Conservation (phyloP, 2,888 invertebrate genomes). For the Steinernema carpocapsae region DNA sequence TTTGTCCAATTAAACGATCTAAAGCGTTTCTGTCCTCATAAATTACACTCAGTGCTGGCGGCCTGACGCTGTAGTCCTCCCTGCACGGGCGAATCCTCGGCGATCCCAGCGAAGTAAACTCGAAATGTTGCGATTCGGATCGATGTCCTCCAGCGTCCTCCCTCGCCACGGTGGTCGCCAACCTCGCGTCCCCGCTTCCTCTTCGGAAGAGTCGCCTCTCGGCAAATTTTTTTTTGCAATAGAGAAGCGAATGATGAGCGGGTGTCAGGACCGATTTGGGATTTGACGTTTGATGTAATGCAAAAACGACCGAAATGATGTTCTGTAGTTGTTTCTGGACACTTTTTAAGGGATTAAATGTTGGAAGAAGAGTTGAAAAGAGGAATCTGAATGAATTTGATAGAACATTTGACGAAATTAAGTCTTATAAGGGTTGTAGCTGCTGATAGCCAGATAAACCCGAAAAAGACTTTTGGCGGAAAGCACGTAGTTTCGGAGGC, state of each 20-base stretch:
- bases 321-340: too few species aligned
- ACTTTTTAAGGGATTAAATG: too few species aligned
- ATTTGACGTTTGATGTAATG: background rate
- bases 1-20: background rate
- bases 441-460: too few species aligned
- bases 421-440: too few species aligned
- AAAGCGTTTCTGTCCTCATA: slow-evolving; percentile 17
- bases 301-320: too few species aligned
- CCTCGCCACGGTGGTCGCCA: too few species aligned
- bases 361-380: too few species aligned
- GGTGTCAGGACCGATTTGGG: background rate
- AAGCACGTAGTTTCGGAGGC: too few species aligned
- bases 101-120: background rate
- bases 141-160: background rate
- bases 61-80: background rate
- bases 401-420: too few species aligned
- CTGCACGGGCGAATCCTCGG: background rate
- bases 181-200: too few species aligned
- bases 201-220: slow-evolving; percentile 6
- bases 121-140: slow-evolving; percentile 14
- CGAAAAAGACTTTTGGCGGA: too few species aligned
- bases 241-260: background rate
- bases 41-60: background rate
- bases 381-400: too few species aligned
- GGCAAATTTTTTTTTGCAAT: background rate